phyloP scores from a whole-genome alignment of 1,140 invertebrate species.

The Capitella teleta region DNA sequence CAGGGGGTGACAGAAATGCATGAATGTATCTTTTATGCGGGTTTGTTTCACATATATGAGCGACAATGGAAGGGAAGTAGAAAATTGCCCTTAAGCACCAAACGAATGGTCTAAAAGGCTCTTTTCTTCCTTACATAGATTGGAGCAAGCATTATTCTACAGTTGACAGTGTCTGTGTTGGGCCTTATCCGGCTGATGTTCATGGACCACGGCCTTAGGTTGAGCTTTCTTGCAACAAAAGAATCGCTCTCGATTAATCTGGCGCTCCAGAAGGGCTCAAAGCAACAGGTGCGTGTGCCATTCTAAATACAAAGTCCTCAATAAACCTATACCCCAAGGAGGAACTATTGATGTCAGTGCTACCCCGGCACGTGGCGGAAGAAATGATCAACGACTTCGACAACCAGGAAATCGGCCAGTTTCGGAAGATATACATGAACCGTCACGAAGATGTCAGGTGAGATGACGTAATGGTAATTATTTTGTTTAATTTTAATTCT shows the following conservation, averaged over 20 bases:
- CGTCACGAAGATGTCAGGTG: constrained; percentile 91
- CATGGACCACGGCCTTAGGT: constrained; percentile 71
- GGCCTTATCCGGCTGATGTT: constrained; percentile 69
- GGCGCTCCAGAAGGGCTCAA: constrained; percentile 82
- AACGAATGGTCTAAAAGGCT: no score
- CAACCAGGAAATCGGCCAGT: constrained; percentile 65
- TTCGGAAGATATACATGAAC: constrained; percentile 96
- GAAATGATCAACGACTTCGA: constrained; percentile 87
- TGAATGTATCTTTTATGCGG: no score
- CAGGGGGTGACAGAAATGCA: no score
- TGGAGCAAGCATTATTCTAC: constrained; percentile 56
- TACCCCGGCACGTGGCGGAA: constrained; percentile 87
- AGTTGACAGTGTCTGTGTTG: constrained; percentile 56
- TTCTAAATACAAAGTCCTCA: not conserved
- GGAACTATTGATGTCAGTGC: constrained; percentile 72
- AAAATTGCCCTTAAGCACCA: no score
- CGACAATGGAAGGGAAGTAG: no score
- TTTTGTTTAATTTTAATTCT: not conserved
- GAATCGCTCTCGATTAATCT: constrained; percentile 82
- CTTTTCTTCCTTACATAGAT: no score
- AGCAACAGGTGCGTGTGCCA: constrained; percentile 60
- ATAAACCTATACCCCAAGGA: constrained; percentile 50
- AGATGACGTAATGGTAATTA: constrained; percentile 6
- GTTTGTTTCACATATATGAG: no score
- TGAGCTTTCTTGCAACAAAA: constrained; percentile 80